phyloP scores from a whole-genome alignment of 2,113 vertebrate genomes.

The Amblyornis subalaris region DNA sequence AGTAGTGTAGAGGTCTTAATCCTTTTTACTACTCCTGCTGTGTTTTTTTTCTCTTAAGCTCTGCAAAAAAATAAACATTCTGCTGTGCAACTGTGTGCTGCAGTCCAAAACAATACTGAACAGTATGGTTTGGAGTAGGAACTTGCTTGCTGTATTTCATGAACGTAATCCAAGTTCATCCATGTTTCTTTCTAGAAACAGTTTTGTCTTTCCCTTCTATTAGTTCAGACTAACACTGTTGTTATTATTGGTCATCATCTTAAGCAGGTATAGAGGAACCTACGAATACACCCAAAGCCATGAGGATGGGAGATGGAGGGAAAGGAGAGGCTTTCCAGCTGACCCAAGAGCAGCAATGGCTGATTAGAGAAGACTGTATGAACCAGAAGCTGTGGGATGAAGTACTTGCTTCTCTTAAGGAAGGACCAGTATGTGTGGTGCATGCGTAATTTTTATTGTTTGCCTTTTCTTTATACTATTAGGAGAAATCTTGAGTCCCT shows the following conservation, averaged over 20 bases:
- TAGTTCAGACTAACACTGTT: background rate
- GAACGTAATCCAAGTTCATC: background rate
- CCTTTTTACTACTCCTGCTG: background rate
- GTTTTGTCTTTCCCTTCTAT: background rate
- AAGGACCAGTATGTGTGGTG: constrained; percentile 87
- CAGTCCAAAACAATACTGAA: background rate
- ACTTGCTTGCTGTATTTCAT: background rate
- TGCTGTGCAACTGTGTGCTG: background rate
- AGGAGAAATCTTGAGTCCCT: background rate
- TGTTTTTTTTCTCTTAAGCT: background rate
- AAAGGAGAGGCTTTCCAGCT: constrained; percentile 89
- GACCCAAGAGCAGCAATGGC: constrained; percentile 84
- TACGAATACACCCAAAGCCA: constrained; percentile 75
- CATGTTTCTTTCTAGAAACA: background rate
- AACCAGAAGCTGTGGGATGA: constrained; percentile 98
- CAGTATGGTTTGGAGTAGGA: background rate
- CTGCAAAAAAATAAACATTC: background rate
- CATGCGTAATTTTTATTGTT: background rate
- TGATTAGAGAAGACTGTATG: constrained; percentile 88
- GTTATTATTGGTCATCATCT: constrained; percentile 11
- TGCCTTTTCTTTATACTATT: background rate
- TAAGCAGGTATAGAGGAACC: constrained; percentile 65
- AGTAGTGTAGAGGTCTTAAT: background rate
- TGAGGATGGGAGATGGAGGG: constrained; percentile 73
- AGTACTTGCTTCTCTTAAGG: constrained; percentile 86